A percentile compares a stretch with the other conserved stretches of the same genome.
phyloP scores from a whole-genome alignment of 2,888 invertebrate species.

The Xanthostigma xanthostigma region DNA sequence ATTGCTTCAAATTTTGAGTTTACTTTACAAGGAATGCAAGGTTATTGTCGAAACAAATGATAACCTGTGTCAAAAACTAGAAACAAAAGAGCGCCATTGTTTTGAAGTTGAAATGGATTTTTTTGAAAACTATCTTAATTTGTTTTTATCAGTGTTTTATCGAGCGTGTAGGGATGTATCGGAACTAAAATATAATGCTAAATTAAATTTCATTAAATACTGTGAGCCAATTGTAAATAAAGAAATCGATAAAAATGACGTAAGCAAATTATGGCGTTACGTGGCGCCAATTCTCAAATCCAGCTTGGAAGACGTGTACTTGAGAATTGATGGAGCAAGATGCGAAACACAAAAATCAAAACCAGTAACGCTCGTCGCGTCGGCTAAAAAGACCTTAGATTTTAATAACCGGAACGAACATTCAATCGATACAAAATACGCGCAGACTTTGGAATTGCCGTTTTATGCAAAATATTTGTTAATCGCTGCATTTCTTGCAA shows the following conservation, averaged over 20 bases:
- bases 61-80: slow-evolving; percentile 17
- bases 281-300: slow-evolving; percentile 60
- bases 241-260: slow-evolving; percentile 45
- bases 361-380: not conserved
- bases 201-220: slow-evolving; percentile 58
- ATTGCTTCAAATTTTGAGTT: slow-evolving; percentile 33
- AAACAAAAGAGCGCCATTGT: slow-evolving; percentile 19
- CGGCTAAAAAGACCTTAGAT: not conserved
- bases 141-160: slow-evolving; percentile 73
- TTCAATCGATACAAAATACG: slow-evolving; percentile 24
- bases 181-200: slow-evolving; percentile 70
- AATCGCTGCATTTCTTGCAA: slow-evolving; percentile 83
- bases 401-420: not conserved
- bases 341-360: slow-evolving; percentile 8
- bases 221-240: slow-evolving; percentile 60
- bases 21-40: slow-evolving; percentile 24
- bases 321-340: slow-evolving; percentile 36
- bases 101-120: slow-evolving; percentile 31
- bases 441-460: slow-evolving; percentile 62
- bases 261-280: slow-evolving; percentile 62
- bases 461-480: slow-evolving; percentile 81
- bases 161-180: slow-evolving; percentile 71
- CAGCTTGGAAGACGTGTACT: slow-evolving; percentile 62
- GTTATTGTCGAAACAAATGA: slow-evolving; percentile 16
- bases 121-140: slow-evolving; percentile 64